These are phyloP conservation scores for Takifugu ocellatus DNA, from an alignment of 2,797 vertebrate genomes.

Conservation along the genomic window DNA sequence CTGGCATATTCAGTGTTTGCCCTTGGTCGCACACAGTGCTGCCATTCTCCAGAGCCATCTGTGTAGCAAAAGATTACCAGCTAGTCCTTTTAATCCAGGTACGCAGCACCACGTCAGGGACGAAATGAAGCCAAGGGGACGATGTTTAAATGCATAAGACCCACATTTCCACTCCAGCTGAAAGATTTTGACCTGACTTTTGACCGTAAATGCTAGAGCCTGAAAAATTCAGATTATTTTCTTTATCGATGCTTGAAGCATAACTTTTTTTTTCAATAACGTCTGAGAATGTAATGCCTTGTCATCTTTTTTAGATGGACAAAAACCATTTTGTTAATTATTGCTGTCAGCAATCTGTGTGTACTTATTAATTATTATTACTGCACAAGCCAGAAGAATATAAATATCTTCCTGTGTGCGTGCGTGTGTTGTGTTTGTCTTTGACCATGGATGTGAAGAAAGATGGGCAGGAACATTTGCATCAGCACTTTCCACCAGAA, in stretches of 20 bases:
- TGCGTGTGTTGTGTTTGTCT: constrained; percentile 19
- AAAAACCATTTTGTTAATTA: constrained; percentile 59
- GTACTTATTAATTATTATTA: constrained; percentile 1
- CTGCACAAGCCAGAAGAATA: constrained; percentile 26
- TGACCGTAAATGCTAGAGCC: background rate
- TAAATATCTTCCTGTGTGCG: constrained; percentile 37
- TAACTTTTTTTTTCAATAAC: constrained; percentile 2
- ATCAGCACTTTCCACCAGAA: constrained; percentile 25
- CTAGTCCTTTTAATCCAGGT: constrained; percentile 65
- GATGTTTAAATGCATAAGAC: constrained; percentile 61
- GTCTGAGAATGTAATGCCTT: constrained; percentile 38
- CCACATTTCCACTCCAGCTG: constrained; percentile 39
- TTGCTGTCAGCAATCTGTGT: constrained; percentile 33
- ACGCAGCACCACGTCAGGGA: constrained; percentile 23
- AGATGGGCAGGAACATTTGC: constrained; percentile 53
- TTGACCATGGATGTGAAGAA: constrained; percentile 31
- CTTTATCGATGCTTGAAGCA: background rate
- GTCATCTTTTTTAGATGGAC: constrained; percentile 53
- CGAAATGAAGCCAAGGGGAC: constrained; percentile 62
- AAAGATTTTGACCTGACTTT: constrained; percentile 48
- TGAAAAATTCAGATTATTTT: no score
- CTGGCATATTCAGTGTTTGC: constrained; percentile 28
- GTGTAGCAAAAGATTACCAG: constrained; percentile 61
- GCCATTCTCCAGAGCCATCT: constrained; percentile 59
- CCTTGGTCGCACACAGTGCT: constrained; percentile 18